Evolutionary conservation across 1,140 invertebrate genomes (phyloP), one percentile per base, ranked within the genome.

Genomic region (Sycophila sp.): DNA sequence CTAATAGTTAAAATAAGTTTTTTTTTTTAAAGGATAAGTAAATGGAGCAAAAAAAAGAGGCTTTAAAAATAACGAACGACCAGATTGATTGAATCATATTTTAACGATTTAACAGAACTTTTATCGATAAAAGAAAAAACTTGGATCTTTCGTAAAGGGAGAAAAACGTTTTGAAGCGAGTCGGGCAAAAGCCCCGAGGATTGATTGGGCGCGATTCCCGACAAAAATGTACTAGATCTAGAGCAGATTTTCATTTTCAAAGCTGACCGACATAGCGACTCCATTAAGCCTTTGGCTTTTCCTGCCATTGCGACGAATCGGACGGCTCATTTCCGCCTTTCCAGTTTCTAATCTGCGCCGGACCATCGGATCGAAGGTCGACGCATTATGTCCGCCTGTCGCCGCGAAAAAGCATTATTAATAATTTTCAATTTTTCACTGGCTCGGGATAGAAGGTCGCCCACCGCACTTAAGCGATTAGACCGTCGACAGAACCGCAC

Each of bases 321-420:
- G 66, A 73, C 59, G 56, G 30, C 24, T 74, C 58, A 74, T 75
- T 73, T 73, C 74, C 69, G 60, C 40, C 38, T 69, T 71, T 67
- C 62, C 55, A 72, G 28, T 70, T 34, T 69, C 38, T 56, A 72
- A 74, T 69, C 60, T 70, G 30, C 42, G 47, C 19, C 30, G 36
- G 40, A n/a, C 56, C 49, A 69, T 69, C 60, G 8, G 3, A 22
- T n/a, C 58, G 28, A 63, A 69, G 22, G 26, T 66, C 22, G 17
- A n/a, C 4, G 4, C 70, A 47, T 28, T 56, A n/a, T n/a, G n/a
- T n/a, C n/a, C n/a, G n/a, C n/a, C n/a, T n/a, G n/a, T n/a, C n/a
- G n/a, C n/a, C n/a, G n/a, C n/a, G n/a, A n/a, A n/a, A n/a, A n/a
- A n/a, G n/a, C n/a, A n/a, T n/a, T n/a, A n/a, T n/a, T n/a, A n/a